Conservation (phyloP, 2,113 vertebrate genomes). For the Galemys pyrenaicus region DNA sequence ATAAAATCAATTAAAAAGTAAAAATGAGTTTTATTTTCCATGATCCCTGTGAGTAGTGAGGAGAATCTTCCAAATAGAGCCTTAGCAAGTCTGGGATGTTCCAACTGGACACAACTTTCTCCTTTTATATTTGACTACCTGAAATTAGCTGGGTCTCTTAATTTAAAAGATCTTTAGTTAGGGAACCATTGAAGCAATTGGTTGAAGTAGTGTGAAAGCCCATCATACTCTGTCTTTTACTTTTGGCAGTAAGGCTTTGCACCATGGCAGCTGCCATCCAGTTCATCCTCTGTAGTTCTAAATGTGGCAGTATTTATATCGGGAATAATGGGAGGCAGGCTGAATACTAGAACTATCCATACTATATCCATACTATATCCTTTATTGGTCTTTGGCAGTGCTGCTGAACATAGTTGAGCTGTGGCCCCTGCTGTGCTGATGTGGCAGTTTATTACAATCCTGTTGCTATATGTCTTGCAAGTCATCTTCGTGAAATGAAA, state of each 20-base stretch:
- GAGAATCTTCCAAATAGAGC: background rate
- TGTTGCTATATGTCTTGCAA: background rate
- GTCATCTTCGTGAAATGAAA: background rate
- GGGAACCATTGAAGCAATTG: too few relatives aligned
- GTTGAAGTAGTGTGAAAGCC: background rate
- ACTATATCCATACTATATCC: background rate
- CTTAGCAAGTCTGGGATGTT: background rate
- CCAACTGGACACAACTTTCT: background rate
- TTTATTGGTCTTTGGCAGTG: background rate
- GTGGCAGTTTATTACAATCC: background rate
- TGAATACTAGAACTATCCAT: too few relatives aligned
- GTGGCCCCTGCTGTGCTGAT: background rate
- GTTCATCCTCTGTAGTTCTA: background rate
- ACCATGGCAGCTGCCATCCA: background rate
- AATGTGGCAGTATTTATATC: rapidly evolving
- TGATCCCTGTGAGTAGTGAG: background rate
- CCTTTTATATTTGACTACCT: background rate
- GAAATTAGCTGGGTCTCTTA: background rate
- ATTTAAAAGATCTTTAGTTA: background rate
- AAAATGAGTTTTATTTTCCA: background rate
- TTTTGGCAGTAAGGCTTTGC: background rate
- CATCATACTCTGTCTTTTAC: background rate
- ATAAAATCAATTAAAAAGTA: background rate
- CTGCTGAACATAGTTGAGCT: background rate
- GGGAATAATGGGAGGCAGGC: background rate